These are phyloP conservation scores for Protomyctophum bolini DNA, from an alignment of 2,113 vertebrate genomes.

Conservation along the genomic window DNA sequence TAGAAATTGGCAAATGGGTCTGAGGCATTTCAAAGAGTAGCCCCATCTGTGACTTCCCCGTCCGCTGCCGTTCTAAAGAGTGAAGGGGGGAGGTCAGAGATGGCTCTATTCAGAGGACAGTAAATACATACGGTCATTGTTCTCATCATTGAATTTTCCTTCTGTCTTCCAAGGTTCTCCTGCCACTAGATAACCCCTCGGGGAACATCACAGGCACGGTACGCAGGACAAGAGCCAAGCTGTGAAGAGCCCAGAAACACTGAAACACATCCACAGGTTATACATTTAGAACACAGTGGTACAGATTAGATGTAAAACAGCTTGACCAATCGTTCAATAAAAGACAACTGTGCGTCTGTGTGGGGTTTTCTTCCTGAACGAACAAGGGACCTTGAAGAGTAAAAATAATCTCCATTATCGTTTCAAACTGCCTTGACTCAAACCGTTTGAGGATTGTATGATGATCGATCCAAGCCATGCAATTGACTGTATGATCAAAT, in stretches of 20 bases:
- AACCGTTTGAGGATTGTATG: neutral
- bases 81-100: too few relatives aligned
- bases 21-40: too few relatives aligned
- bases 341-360: neutral
- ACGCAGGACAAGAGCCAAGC: constrained; percentile 81
- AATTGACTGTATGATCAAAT: neutral
- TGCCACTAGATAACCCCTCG: constrained; percentile 89
- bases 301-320: neutral
- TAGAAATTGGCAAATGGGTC: too few relatives aligned
- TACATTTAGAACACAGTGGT: neutral
- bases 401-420: too few relatives aligned
- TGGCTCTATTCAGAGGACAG: too few relatives aligned
- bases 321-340: neutral
- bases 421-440: too few relatives aligned
- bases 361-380: too few relatives aligned
- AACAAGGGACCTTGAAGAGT: too few relatives aligned
- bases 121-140: too few relatives aligned
- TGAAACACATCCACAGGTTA: neutral
- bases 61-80: too few relatives aligned
- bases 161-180: constrained; percentile 80
- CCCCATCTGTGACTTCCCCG: too few relatives aligned
- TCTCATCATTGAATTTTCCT: neutral
- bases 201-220: constrained; percentile 91
- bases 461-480: neutral
- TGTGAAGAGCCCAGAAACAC: constrained; percentile 60